phyloP scores from a whole-genome alignment of 1,140 invertebrate genomes.

The Teleogryllus occipitalis region DNA sequence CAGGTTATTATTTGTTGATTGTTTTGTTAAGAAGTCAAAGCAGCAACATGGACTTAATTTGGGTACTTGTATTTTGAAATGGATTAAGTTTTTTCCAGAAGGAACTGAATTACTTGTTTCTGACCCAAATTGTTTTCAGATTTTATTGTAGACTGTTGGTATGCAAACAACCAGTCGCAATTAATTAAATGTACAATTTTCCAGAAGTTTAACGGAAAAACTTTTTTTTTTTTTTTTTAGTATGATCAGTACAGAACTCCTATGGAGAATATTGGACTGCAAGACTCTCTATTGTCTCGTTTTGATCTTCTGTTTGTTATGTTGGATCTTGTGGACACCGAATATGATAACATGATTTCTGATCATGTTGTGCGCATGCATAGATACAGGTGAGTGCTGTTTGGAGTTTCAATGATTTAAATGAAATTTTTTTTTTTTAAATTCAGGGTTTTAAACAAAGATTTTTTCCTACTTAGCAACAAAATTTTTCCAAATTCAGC shows the following conservation, averaged over 20 bases:
- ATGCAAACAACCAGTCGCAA: too few species aligned
- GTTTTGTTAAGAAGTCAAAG: too few species aligned
- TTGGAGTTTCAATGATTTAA: neutral
- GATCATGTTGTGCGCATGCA: constrained; percentile 98
- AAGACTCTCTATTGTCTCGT: constrained; percentile 96
- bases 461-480: neutral
- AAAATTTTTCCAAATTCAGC: neutral
- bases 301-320: constrained; percentile 98
- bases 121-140: too few species aligned
- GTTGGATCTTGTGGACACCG: constrained; percentile 84
- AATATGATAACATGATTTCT: constrained; percentile 84
- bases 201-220: neutral
- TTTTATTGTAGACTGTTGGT: too few species aligned
- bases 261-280: constrained; percentile 98
- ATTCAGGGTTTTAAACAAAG: neutral
- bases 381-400: constrained; percentile 59
- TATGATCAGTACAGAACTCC: constrained; percentile 99
- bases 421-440: neutral
- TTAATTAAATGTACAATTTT: neutral
- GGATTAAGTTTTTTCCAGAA: too few species aligned
- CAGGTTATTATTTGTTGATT: too few species aligned
- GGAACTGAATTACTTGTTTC: too few species aligned
- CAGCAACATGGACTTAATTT: too few species aligned
- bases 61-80: too few species aligned
- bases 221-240: constrained; percentile 41